Base-by-base conservation (phyloP, 35 echinoderm and acorn worm genomes). In the Heliocidaris tuberculata region DNA sequence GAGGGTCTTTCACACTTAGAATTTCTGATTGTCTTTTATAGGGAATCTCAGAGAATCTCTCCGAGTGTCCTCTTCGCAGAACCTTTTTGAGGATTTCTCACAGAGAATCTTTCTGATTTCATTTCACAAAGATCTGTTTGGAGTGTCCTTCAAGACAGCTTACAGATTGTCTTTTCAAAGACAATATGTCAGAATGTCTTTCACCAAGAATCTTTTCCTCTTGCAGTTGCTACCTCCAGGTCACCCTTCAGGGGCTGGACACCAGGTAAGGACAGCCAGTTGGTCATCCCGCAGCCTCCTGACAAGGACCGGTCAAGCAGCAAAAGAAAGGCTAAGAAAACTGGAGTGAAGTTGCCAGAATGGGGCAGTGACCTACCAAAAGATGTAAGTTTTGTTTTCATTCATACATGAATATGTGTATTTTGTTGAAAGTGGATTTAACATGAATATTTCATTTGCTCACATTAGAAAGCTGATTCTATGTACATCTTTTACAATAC, bases 281-380 rank as follows among this genome's bases (percentile, higher is more conserved):
- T 93, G 19, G 91, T 48, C n/a, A 13, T 93, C 50, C 91, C 91
- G 24, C 91, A 93, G 48, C 91, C 91, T 0, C 91, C 91, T 2
- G 91, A 93, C 50, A 59, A 48, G 50, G 50, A 93, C 13, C 16
- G 91, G 87, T 89, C 87, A 89, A 48, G 31, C 31, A 93, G 27
- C 50, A 93, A 93, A 48, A 93, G 30, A n/a, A 93, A 93, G 50
- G 16, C 31, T 48, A 96, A 86, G 94, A 87, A 97, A 94, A 86
- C 90, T 31, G 27, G 54, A 13, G 31, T 92, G 31, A 99, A 95
- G 87, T 85, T 97, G 35, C 96, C 97, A 47, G 96, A 97, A 31
- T 99, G 98, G 98, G 98, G 98, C 9, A 96, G 91, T 96, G 96
- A 99, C 86, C 59, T 99, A 70, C 96, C 98, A 19, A 97, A 96